Evolutionary conservation across 2,113 vertebrate species (phyloP).

Genomic region (Sinosuthora webbiana): DNA sequence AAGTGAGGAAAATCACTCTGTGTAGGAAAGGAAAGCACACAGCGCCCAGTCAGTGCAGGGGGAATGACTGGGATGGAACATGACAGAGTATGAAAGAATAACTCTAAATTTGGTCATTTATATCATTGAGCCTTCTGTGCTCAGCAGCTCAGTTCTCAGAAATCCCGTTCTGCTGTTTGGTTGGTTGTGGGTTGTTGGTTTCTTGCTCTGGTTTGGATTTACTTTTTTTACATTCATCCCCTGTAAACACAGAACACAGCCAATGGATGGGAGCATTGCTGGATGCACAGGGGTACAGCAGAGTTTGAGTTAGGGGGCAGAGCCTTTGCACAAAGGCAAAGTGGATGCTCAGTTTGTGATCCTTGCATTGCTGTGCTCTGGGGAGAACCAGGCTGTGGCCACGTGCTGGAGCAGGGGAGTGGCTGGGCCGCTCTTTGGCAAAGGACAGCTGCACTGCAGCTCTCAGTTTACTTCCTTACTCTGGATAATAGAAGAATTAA

Average conservation of each 20-base stretch:
- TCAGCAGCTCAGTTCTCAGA: not conserved
- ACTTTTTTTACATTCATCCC: not conserved
- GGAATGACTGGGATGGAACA: not conserved
- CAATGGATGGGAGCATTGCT: not conserved
- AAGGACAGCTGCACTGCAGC: not conserved
- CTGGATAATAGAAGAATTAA: not conserved
- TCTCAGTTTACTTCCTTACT: not conserved
- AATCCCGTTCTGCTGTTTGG: not conserved
- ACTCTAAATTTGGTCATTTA: not conserved
- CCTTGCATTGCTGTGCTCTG: not conserved
- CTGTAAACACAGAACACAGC: not conserved
- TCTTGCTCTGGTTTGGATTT: not conserved
- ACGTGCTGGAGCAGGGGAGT: accelerated
- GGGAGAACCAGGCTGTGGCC: not conserved
- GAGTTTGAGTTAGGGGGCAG: not conserved
- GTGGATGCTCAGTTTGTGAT: not conserved
- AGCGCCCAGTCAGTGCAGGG: not conserved
- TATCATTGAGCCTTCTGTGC: not conserved
- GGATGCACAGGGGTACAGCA: not conserved
- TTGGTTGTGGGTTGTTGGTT: not conserved
- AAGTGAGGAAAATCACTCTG: not conserved
- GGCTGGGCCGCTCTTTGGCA: not conserved
- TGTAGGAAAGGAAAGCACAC: not conserved
- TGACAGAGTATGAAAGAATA: not conserved
- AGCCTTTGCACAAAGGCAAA: not conserved